Evolutionary conservation across 2,797 vertebrate species (phyloP).

Genomic region (Remorina albescens): DNA sequence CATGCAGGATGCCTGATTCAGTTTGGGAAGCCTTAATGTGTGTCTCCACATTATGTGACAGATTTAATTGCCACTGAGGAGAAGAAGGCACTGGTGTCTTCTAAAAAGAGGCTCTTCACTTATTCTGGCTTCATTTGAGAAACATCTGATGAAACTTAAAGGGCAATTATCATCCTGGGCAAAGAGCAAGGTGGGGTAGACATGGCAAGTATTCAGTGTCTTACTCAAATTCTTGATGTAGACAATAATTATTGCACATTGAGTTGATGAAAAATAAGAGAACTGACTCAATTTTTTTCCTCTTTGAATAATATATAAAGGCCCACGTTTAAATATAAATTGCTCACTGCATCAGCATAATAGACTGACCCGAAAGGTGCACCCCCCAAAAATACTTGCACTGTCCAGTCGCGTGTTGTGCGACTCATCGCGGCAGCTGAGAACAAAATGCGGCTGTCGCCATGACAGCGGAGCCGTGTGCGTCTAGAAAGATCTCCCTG

Average conservation of each 20-base stretch:
- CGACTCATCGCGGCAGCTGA: conserved; percentile 13
- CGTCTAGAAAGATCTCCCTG: conserved; percentile 72
- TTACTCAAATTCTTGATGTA: not conserved
- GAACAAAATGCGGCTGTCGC: conserved; percentile 48
- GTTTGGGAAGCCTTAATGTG: conserved; percentile 2
- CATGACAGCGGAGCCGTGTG: conserved; percentile 63
- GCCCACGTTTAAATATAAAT: not conserved
- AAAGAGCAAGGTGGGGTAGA: not conserved
- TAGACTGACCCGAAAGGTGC: not conserved
- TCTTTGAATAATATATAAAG: not conserved
- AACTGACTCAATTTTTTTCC: not conserved
- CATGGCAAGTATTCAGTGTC: no score
- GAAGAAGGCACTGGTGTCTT: not conserved
- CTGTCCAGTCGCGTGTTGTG: not conserved
- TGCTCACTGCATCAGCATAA: not conserved
- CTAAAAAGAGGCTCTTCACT: not conserved
- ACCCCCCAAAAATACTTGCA: not conserved
- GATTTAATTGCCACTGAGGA: conserved; percentile 6
- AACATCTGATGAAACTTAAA: not conserved
- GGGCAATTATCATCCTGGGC: not conserved
- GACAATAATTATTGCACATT: not conserved
- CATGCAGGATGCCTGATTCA: not conserved
- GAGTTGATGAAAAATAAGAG: no score
- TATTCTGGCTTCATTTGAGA: not conserved
- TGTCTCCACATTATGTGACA: not conserved